These are phyloP conservation scores for Chaenodraco wilsoni DNA, from an alignment of 2,797 vertebrate species.

Conservation along the genomic window DNA sequence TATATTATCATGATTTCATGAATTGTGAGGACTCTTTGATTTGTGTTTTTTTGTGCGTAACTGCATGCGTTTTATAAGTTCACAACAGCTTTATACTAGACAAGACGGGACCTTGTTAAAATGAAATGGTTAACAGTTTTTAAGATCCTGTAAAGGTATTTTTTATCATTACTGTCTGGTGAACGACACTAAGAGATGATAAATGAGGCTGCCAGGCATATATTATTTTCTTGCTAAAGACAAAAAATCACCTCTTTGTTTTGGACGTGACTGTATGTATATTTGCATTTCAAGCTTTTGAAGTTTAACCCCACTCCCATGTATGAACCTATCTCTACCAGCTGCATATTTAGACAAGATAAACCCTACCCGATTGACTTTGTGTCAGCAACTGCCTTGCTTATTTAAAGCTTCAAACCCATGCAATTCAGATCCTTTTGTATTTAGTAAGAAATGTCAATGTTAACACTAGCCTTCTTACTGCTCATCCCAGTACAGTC, in stretches of 20 bases:
- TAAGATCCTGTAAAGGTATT: neutral
- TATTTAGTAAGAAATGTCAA: too few species aligned
- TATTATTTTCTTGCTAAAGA: neutral
- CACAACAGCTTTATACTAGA: neutral
- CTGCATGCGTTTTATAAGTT: neutral
- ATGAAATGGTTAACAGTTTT: neutral
- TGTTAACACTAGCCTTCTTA: too few species aligned
- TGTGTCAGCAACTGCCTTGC: too few species aligned
- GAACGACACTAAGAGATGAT: neutral
- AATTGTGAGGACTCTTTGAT: too few species aligned
- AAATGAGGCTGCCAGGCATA: neutral
- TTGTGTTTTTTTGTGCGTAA: too few species aligned
- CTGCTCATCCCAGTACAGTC: too few species aligned
- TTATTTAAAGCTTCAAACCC: too few species aligned
- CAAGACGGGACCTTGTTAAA: neutral
- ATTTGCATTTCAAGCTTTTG: neutral
- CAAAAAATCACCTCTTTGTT: neutral
- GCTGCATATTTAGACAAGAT: too few species aligned
- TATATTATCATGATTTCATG: too few species aligned
- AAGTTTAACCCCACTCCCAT: neutral
- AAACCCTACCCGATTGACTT: too few species aligned
- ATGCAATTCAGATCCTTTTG: too few species aligned
- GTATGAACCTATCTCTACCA: too few species aligned
- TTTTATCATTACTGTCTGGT: neutral
- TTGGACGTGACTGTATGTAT: neutral